Conservation (phyloP, 1,140 invertebrate genomes). For the Yoshiicerus persimilis region DNA sequence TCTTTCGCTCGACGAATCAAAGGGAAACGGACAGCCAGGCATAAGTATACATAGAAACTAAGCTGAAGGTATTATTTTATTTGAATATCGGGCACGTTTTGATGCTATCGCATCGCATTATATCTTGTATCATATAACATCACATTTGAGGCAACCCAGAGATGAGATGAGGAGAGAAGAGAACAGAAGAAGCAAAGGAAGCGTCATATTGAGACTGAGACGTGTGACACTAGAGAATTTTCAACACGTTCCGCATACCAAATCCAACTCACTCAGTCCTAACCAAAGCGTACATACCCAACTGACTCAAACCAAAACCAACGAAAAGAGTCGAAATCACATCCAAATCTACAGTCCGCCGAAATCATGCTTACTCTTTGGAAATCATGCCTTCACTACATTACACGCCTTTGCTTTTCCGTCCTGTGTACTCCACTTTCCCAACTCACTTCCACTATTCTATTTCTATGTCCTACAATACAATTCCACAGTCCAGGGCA, state of each 20-base stretch:
- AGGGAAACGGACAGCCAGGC: background rate
- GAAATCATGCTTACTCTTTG: background rate
- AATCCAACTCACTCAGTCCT: background rate
- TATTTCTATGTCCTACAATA: background rate
- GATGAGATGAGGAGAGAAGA: background rate
- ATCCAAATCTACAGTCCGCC: background rate
- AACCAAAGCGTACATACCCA: background rate
- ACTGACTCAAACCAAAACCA: background rate
- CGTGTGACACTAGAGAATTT: constrained; percentile 30
- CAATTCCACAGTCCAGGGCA: background rate
- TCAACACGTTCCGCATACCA: constrained; percentile 25
- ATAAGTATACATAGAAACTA: background rate
- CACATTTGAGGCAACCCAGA: background rate
- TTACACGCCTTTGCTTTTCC: background rate
- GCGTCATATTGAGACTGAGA: constrained; percentile 33
- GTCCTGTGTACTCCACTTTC: background rate
- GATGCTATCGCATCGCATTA: constrained; percentile 4
- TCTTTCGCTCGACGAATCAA: background rate
- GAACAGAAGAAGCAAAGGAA: constrained; percentile 3
- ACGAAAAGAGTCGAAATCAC: background rate
- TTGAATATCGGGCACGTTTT: constrained; percentile 31
- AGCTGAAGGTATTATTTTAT: constrained; percentile 32
- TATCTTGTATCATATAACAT: constrained; percentile 9
- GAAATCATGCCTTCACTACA: background rate
- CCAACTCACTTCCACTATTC: background rate